A percentile compares a stretch with the other conserved stretches of the same genome.
phyloP scores from a whole-genome alignment of 2,888 invertebrate genomes.

The Limnephilus auricula region DNA sequence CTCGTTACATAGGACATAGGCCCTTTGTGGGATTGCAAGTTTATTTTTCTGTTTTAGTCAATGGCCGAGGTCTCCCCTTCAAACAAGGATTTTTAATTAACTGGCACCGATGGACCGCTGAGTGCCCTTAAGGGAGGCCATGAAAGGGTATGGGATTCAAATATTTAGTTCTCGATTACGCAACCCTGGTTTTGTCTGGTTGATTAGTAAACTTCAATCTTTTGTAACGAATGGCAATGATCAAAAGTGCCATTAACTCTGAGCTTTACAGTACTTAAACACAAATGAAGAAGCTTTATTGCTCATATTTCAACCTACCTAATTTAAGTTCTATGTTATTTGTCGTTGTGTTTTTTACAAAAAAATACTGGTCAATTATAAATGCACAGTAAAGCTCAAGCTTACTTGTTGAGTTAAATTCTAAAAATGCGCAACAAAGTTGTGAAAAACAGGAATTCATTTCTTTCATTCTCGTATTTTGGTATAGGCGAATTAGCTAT shows the following conservation, averaged over 20 bases:
- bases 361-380: background rate
- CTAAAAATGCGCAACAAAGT: no score
- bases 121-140: slow-evolving; percentile 22
- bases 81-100: slow-evolving; percentile 27
- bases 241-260: background rate
- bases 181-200: slow-evolving; percentile 5
- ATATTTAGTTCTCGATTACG: slow-evolving; percentile 9
- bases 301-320: background rate
- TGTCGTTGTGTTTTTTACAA: background rate
- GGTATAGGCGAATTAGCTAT: no score
- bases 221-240: slow-evolving; percentile 7
- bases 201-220: slow-evolving; percentile 1
- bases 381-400: no score
- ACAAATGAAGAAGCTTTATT: background rate
- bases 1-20: background rate
- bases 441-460: no score
- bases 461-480: no score
- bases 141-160: slow-evolving; percentile 19
- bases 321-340: background rate
- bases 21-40: background rate
- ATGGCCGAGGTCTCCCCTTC: background rate
- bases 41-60: slow-evolving; percentile 4
- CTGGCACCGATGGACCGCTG: slow-evolving; percentile 19
- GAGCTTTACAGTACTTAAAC: background rate
- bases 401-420: no score